Percentiles rank a stretch among this genome's conserved stretches.
These are phyloP conservation scores for Steinernema hermaphroditum DNA, from an alignment of 2,888 invertebrate genomes.

Conservation along the genomic window DNA sequence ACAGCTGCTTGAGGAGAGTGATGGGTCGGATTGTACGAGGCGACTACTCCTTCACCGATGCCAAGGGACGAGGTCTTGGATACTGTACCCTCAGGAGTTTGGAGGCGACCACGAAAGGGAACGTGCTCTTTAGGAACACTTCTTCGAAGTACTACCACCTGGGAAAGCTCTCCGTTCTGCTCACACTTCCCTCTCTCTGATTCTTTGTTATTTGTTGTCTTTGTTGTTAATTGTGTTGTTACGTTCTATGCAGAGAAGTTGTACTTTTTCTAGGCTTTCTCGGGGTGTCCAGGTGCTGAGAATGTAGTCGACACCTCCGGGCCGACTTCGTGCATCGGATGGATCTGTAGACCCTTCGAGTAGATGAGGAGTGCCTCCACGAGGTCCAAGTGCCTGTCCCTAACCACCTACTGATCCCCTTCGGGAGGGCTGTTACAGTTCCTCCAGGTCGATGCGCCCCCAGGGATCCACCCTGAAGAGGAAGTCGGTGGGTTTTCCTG, in stretches of 20 bases:
- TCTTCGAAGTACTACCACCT: constrained; percentile 57
- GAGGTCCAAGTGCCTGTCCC: too few relatives aligned
- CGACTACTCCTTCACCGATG: constrained; percentile 50
- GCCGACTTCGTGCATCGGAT: too few relatives aligned
- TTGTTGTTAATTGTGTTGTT: constrained; percentile 6
- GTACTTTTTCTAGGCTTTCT: too few relatives aligned
- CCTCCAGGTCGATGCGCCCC: too few relatives aligned
- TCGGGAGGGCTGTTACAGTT: too few relatives aligned
- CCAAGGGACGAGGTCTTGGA: constrained; percentile 46
- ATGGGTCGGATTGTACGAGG: constrained; percentile 55
- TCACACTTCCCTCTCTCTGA: constrained; percentile 19
- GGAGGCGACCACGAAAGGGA: constrained; percentile 3
- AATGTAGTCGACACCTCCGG: too few relatives aligned
- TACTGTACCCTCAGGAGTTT: constrained; percentile 45
- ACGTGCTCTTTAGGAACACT: constrained; percentile 48
- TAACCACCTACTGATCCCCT: too few relatives aligned
- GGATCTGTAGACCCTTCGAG: too few relatives aligned
- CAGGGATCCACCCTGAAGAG: too few relatives aligned
- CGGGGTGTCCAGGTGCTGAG: too few relatives aligned
- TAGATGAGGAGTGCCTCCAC: too few relatives aligned
- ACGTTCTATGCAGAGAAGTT: not conserved
- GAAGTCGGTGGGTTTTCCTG: too few relatives aligned
- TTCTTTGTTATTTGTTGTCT: not conserved
- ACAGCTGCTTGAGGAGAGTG: constrained; percentile 36
- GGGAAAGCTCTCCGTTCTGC: constrained; percentile 39